Percentiles rank a stretch among this genome's conserved stretches.
Conservation (phyloP, 2,888 invertebrate genomes). For the Apodemia hepburni region DNA sequence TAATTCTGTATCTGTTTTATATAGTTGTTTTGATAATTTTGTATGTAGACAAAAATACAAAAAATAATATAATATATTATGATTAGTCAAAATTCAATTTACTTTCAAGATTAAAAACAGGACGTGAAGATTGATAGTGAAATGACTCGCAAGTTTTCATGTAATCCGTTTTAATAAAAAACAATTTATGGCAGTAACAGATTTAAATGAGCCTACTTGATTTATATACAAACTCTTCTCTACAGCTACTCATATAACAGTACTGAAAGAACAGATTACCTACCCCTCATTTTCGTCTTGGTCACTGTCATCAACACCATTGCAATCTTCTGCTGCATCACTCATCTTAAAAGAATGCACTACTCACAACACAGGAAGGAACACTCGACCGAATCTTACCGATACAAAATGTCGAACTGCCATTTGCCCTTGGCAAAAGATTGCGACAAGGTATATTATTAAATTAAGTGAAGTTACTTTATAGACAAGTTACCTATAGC, state of each 20-base stretch:
- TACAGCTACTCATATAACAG: background rate
- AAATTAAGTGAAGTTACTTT: conserved; percentile 74
- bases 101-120: too few species aligned
- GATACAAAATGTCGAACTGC: conserved; percentile 58
- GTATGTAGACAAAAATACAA: too few species aligned
- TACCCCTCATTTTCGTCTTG: conserved; percentile 52
- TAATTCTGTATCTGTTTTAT: too few species aligned
- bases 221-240: background rate
- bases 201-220: background rate
- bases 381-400: conserved; percentile 51
- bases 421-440: conserved; percentile 74
- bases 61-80: too few species aligned
- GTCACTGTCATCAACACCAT: conserved; percentile 57
- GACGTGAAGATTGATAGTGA: too few species aligned
- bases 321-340: conserved; percentile 65
- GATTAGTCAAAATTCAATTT: too few species aligned
- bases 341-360: conserved; percentile 48
- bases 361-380: conserved; percentile 38
- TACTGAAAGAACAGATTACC: conserved; percentile 22
- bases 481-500: conserved; percentile 58
- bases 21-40: too few species aligned
- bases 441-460: conserved; percentile 73
- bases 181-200: too few species aligned
- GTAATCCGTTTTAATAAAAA: too few species aligned
- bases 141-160: too few species aligned